A percentile compares a stretch with the other conserved stretches of the same genome.
These are phyloP conservation scores for Taeniopygia guttata DNA, from an alignment of 2,797 vertebrate genomes.

Conservation along the genomic window DNA sequence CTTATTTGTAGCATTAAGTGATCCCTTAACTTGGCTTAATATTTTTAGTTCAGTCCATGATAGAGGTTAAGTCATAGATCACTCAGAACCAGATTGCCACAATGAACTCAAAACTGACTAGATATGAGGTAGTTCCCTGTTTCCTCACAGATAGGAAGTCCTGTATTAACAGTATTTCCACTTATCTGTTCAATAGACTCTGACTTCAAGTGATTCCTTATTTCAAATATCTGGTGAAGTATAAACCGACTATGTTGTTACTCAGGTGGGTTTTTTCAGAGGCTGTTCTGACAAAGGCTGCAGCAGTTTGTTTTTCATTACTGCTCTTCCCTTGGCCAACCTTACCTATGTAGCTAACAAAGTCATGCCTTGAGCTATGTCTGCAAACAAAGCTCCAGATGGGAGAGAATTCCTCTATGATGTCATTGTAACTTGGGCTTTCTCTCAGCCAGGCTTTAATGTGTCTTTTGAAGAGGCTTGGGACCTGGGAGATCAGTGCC, in stretches of 20 bases:
- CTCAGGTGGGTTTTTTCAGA: background rate
- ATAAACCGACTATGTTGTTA: background rate
- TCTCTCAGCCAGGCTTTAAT: background rate
- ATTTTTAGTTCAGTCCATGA: background rate
- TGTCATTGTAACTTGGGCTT: background rate
- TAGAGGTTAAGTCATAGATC: background rate
- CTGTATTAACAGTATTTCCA: background rate
- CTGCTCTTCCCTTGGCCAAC: background rate
- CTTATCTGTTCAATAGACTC: background rate
- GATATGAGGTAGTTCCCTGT: background rate
- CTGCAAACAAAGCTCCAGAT: background rate
- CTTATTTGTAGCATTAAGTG: background rate
- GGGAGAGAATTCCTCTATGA: background rate
- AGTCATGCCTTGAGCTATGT: background rate
- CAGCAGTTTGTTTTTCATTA: background rate
- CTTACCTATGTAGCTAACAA: rapidly evolving
- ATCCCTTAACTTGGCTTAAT: background rate
- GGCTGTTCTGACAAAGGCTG: background rate
- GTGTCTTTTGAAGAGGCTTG: background rate
- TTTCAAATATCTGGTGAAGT: background rate
- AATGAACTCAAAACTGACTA: background rate
- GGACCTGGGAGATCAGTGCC: rapidly evolving
- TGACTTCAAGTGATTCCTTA: background rate
- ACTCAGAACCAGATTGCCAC: rapidly evolving
- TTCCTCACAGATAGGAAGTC: background rate